Evolutionary conservation across 2,113 vertebrate species (phyloP), one percentile per base, ranked within the genome.

Genomic region (Hiodon alosoides): DNA sequence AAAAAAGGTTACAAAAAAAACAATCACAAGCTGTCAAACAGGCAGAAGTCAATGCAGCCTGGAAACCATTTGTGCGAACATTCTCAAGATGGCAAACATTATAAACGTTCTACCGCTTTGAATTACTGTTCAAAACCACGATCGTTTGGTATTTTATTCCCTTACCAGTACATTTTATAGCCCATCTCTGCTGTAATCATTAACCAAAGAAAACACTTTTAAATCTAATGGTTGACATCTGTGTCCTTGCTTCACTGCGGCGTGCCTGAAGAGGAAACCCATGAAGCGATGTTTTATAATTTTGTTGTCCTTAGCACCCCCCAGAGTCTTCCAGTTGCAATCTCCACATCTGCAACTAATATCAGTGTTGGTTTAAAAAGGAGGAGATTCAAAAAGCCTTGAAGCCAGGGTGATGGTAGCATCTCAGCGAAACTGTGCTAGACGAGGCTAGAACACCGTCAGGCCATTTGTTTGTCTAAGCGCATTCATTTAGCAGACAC

Each of bases 151-250:
- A 51, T 67, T 11, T 50, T 31, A 68, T 67, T 71, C 67, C 67
- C 67, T 68, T 48, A 48, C 6, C 48, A 48, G 57, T n/a, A 11
- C 53, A 53, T 71, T 65, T 55, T 70, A 64, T 60, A 69, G 51
- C 67, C 17, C 60, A 50, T 13, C 58, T 9, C 75, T 71, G 74
- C 58, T 61, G 65, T 76, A 65, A 76, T 71, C 75, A 65, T 76
- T 71, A 76, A 76, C 68, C 13, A 76, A 76, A 68, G 67, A 69
- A 75, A 75, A 76, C 57, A 71, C 77, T 81, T 87, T 85, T 80
- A 82, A 77, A 84, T 82, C 71, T 79, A 68, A 79, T 58, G 67
- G 76, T 76, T 82, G 81, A 82, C 85, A 83, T 69, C 86, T 87
- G 85, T 72, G 81, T 81, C 75, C 69, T 73, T 80, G 54, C 81